A percentile compares a stretch with the other conserved stretches of the same genome.
These are phyloP conservation scores for Nymphalis c-album DNA, from an alignment of 2,888 invertebrate species.

Conservation along the genomic window DNA sequence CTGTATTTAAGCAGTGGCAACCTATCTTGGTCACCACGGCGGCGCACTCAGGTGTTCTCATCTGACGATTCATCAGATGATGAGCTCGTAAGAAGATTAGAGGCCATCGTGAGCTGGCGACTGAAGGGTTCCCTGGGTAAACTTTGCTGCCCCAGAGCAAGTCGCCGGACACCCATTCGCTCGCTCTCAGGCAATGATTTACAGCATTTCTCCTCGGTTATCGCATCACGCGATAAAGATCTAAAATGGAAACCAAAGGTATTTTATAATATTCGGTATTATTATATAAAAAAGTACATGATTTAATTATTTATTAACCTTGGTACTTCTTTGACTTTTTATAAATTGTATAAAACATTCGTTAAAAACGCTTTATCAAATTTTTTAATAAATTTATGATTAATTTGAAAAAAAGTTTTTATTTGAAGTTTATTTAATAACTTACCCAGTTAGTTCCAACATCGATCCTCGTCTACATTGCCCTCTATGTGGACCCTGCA, in stretches of 20 bases:
- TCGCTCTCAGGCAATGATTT: constrained; percentile 84
- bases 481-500: constrained; percentile 83
- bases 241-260: constrained; percentile 54
- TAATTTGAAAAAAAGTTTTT: neutral
- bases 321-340: too few species aligned
- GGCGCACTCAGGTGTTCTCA: constrained; percentile 77
- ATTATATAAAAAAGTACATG: too few species aligned
- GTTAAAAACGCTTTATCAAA: too few species aligned
- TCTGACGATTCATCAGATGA: constrained; percentile 80
- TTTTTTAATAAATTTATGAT: too few species aligned
- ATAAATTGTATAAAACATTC: too few species aligned
- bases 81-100: constrained; percentile 83
- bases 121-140: constrained; percentile 82
- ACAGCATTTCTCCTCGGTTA: constrained; percentile 86
- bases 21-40: constrained; percentile 76
- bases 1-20: constrained; percentile 76
- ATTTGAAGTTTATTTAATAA: constrained; percentile 36
- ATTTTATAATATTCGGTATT: neutral
- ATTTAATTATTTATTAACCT: too few species aligned
- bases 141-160: constrained; percentile 80
- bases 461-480: constrained; percentile 89
- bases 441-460: constrained; percentile 90
- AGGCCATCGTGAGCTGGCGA: constrained; percentile 83
- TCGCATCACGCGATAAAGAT: constrained; percentile 84
- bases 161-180: constrained; percentile 73